Evolutionary conservation across 1,140 invertebrate species (phyloP).

Genomic region (Euborellia annulipes): DNA sequence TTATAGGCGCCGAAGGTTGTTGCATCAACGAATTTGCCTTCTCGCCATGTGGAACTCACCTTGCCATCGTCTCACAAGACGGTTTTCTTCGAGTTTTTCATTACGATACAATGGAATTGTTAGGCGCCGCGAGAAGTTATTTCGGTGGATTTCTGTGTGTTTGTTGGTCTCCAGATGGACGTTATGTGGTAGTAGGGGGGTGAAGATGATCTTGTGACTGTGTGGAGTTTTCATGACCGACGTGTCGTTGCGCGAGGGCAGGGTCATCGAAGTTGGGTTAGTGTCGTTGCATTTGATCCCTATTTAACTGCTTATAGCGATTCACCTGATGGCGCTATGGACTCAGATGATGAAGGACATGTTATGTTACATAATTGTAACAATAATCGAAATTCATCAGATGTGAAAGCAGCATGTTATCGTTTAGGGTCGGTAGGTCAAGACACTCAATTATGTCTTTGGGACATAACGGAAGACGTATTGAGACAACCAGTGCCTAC

Average conservation of each 20-base stretch:
- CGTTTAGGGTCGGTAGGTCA: constrained; percentile 93
- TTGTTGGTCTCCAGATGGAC: constrained; percentile 94
- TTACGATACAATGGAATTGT: constrained; percentile 91
- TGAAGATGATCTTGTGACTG: constrained; percentile 95
- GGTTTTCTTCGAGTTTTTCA: constrained; percentile 93
- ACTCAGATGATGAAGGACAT: constrained; percentile 36
- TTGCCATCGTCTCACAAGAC: constrained; percentile 90
- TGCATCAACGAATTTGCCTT: constrained; percentile 96
- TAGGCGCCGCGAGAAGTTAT: constrained; percentile 82
- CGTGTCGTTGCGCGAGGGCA: constrained; percentile 89
- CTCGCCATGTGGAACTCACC: constrained; percentile 80
- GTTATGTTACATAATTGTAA: constrained; percentile 10
- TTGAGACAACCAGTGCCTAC: constrained; percentile 42
- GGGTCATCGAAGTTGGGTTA: constrained; percentile 91
- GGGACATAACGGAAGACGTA: constrained; percentile 96
- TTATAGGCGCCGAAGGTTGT: constrained; percentile 64
- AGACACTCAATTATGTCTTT: constrained; percentile 94
- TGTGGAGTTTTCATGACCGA: constrained; percentile 89
- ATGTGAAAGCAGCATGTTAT: constrained; percentile 48
- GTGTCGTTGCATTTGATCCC: constrained; percentile 91
- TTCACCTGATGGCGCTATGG: constrained; percentile 16
- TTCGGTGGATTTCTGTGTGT: constrained; percentile 94
- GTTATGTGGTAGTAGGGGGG: constrained; percentile 92
- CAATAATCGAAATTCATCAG: constrained; percentile 33
- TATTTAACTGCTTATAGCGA: constrained; percentile 51